These are phyloP conservation scores for Trichomalopsis sarcophagae DNA, from an alignment of 1,140 invertebrate species.

Conservation along the genomic window DNA sequence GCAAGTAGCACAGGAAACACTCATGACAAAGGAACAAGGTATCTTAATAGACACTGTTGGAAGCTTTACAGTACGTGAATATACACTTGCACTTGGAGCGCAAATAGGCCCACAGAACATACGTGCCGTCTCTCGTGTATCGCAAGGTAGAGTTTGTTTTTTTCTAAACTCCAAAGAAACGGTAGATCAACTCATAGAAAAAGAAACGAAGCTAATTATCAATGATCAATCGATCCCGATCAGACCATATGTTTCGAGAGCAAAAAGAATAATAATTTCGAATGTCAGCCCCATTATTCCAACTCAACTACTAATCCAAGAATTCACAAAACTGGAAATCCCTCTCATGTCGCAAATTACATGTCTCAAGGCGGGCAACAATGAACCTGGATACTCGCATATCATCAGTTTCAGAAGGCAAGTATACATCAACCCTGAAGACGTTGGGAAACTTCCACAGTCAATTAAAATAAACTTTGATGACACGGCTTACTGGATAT, in stretches of 20 bases:
- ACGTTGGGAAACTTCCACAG: background rate
- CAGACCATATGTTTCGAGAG: background rate
- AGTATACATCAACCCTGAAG: background rate
- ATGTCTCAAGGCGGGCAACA: background rate
- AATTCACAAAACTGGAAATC: background rate
- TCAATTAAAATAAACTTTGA: constrained; percentile 16
- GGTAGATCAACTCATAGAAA: background rate
- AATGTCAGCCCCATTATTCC: background rate
- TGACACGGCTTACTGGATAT: constrained; percentile 41
- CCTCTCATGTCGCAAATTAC: background rate
- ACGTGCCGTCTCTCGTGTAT: background rate
- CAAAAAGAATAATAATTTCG: background rate
- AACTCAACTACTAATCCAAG: background rate
- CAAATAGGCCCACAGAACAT: background rate
- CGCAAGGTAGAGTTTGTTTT: no score
- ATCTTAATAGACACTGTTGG: background rate
- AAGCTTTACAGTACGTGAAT: background rate
- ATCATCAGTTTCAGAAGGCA: background rate
- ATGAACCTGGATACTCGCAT: background rate
- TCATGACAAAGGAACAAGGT: background rate
- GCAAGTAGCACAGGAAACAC: constrained; percentile 2
- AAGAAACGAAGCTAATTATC: background rate
- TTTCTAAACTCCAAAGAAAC: background rate
- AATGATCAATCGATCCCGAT: background rate
- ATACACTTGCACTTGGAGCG: background rate